phyloP scores from a whole-genome alignment of 2,888 invertebrate genomes.

The Argyra leucocephala region DNA sequence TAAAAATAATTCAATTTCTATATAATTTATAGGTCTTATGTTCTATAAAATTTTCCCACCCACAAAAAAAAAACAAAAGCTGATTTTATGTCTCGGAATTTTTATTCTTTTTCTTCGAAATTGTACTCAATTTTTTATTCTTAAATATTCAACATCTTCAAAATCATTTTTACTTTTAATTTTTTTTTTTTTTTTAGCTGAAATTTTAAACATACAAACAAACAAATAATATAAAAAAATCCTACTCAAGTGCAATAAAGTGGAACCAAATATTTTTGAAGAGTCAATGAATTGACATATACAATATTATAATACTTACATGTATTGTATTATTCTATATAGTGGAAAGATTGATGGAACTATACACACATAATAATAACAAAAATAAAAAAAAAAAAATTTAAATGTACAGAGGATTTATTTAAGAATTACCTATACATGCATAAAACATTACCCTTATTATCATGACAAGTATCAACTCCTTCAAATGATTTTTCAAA shows the following conservation, averaged over 20 bases:
- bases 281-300: conserved; percentile 1
- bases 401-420: not conserved
- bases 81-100: not conserved
- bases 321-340: not conserved
- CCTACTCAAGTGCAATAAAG: not conserved
- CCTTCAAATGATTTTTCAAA: not conserved
- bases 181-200: not conserved
- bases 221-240: not conserved
- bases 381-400: not conserved
- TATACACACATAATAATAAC: not conserved
- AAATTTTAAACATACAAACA: not conserved
- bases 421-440: not conserved
- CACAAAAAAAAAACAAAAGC: too few species aligned
- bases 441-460: conserved; percentile 4
- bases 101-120: not conserved
- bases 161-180: not conserved
- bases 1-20: too few species aligned
- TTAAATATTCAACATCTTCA: not conserved
- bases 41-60: too few species aligned
- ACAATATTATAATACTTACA: not conserved
- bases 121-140: too few species aligned
- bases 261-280: not conserved
- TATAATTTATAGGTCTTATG: too few species aligned
- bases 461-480: conserved; percentile 1
- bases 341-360: not conserved